Percentiles rank a stretch among this genome's conserved stretches.
Evolutionary conservation across 2,888 invertebrate genomes (phyloP).

Genomic region (Drosophila hamatofila): DNA sequence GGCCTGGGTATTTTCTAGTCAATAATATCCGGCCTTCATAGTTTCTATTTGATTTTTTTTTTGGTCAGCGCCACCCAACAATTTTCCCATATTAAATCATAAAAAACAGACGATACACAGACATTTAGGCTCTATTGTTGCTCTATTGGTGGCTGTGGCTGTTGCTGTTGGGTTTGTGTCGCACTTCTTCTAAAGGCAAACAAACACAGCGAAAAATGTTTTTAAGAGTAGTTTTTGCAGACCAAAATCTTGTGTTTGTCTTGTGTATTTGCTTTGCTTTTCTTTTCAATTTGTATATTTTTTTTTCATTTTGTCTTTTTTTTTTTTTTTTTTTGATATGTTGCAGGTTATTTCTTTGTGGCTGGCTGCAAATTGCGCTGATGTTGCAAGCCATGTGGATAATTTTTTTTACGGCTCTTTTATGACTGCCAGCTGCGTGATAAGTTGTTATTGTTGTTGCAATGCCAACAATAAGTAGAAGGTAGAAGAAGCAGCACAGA

Average conservation of each 20-base stretch:
- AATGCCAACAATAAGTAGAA: constrained; percentile 8
- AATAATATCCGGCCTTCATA: not conserved
- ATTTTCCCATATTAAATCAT: constrained; percentile 81
- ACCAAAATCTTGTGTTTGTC: constrained; percentile 39
- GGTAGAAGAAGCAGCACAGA: not conserved
- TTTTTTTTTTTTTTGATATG: constrained; percentile 30
- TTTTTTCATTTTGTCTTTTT: not conserved
- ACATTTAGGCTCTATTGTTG: constrained; percentile 49
- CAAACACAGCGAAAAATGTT: constrained; percentile 31
- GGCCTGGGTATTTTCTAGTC: not conserved
- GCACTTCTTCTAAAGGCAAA: constrained; percentile 35
- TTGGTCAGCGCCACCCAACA: constrained; percentile 48
- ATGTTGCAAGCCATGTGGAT: constrained; percentile 64
- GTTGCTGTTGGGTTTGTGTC: constrained; percentile 15
- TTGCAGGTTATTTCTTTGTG: constrained; percentile 45
- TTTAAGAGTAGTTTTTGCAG: constrained; percentile 41
- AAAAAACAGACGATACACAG: constrained; percentile 72
- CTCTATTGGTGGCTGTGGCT: constrained; percentile 11
- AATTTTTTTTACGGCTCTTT: constrained; percentile 52
- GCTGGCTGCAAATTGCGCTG: constrained; percentile 62
- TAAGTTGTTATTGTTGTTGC: constrained; percentile 45
- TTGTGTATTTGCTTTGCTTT: constrained; percentile 4
- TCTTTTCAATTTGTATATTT: constrained; percentile 16
- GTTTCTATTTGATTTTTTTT: constrained; percentile 37
- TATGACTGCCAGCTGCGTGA: constrained; percentile 53